phyloP scores from a whole-genome alignment of 2,888 invertebrate species.

The Orchesella flavescens region DNA sequence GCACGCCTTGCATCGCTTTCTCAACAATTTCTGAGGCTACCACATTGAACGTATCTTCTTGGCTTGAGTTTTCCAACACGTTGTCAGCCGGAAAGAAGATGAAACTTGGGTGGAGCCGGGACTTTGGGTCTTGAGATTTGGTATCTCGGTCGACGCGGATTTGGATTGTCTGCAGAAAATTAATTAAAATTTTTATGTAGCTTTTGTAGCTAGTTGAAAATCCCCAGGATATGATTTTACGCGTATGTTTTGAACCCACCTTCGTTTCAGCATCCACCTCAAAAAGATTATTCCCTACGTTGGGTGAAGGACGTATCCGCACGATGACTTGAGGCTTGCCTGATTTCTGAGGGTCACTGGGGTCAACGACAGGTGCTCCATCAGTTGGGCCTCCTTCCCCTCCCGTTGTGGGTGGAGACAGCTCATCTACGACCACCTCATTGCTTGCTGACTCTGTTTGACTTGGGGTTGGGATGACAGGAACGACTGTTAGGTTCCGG shows the following conservation, averaged over 20 bases:
- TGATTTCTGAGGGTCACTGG: background rate
- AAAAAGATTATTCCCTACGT: constrained; percentile 53
- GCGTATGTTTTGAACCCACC: no score
- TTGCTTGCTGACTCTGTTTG: no score
- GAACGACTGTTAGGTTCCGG: no score
- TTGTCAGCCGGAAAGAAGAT: constrained; percentile 44
- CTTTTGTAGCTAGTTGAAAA: no score
- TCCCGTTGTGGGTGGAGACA: no score
- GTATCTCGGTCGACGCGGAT: constrained; percentile 44
- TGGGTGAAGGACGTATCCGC: constrained; percentile 62
- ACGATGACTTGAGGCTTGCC: constrained; percentile 68
- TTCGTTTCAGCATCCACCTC: constrained; percentile 44
- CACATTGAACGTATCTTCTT: constrained; percentile 63
- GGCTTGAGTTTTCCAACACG: constrained; percentile 54
- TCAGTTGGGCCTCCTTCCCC: no score
- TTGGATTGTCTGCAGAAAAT: constrained; percentile 18
- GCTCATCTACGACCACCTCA: no score
- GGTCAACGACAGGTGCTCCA: no score
- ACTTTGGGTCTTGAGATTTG: background rate
- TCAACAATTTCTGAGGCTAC: constrained; percentile 63
- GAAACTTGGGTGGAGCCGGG: background rate
- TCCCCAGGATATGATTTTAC: no score
- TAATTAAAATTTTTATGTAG: background rate
- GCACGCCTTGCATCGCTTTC: constrained; percentile 67
- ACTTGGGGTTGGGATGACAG: no score